Conservation (phyloP, 1,140 invertebrate species). For the Xylocopa sonorina region DNA sequence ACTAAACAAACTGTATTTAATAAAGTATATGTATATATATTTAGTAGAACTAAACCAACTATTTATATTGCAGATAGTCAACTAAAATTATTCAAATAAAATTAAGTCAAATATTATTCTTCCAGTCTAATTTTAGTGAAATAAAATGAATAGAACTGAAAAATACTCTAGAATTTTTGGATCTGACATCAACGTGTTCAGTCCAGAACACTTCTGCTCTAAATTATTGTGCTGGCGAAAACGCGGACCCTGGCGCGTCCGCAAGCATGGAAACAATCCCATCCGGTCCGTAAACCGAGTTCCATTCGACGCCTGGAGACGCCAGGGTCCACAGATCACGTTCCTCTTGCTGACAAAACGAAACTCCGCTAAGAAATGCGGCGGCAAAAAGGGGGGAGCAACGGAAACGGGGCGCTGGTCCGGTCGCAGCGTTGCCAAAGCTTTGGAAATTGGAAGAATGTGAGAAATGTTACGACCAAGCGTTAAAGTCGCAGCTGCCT, state of each 20-base stretch:
- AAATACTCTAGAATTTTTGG: no score
- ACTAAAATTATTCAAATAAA: no score
- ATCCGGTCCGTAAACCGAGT: background rate
- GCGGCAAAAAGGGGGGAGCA: background rate
- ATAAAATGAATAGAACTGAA: no score
- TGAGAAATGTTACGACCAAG: background rate
- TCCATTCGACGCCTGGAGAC: background rate
- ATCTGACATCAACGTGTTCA: background rate
- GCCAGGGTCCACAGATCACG: background rate
- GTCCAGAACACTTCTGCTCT: background rate
- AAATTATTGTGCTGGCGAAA: background rate
- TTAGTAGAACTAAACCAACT: no score
- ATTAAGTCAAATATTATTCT: no score
- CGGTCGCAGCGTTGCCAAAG: background rate
- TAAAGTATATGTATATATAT: no score
- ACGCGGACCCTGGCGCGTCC: background rate
- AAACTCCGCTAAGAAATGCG: background rate
- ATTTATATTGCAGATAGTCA: no score
- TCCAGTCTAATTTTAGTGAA: no score
- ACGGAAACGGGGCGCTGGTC: background rate
- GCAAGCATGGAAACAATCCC: background rate
- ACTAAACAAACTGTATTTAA: no score
- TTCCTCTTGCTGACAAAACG: background rate
- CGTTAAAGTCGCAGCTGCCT: background rate
- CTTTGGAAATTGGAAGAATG: background rate